phyloP scores from a whole-genome alignment of 1,140 invertebrate species.

The Lordiphosa clarofinis region DNA sequence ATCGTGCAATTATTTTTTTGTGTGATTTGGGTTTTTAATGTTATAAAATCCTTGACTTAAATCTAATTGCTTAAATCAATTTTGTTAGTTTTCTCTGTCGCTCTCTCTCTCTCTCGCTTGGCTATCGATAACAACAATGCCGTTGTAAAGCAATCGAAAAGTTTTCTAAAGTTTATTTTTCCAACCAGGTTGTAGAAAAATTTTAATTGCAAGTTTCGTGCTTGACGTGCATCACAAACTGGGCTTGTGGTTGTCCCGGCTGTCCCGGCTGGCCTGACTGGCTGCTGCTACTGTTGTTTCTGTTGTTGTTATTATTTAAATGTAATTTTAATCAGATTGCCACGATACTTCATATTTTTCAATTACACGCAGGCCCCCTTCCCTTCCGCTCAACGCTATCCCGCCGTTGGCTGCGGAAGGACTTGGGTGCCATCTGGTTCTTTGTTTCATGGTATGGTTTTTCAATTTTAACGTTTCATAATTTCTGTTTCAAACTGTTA shows the following conservation, averaged over 20 bases:
- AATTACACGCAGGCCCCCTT: conserved; percentile 44
- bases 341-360: conserved; percentile 72
- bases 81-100: neutral
- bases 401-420: conserved; percentile 10
- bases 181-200: conserved; percentile 15
- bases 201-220: conserved; percentile 38
- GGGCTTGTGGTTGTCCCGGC: conserved; percentile 15
- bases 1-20: too few relatives aligned
- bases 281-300: conserved; percentile 12
- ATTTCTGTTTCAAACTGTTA: conserved; percentile 24
- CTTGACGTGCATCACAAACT: conserved; percentile 38
- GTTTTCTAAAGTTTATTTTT: conserved; percentile 42
- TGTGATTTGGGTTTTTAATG: too few relatives aligned
- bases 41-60: too few relatives aligned
- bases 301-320: conserved; percentile 60
- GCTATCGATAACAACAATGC: conserved; percentile 26
- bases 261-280: conserved; percentile 10
- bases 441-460: conserved; percentile 46
- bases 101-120: neutral
- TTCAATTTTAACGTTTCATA: conserved; percentile 62
- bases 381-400: neutral
- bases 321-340: conserved; percentile 78
- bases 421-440: conserved; percentile 49
- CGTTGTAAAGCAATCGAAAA: conserved; percentile 42
- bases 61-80: conserved; percentile 1